These are phyloP conservation scores for Escarpia spicata DNA, from an alignment of 2,888 invertebrate species.

Conservation along the genomic window DNA sequence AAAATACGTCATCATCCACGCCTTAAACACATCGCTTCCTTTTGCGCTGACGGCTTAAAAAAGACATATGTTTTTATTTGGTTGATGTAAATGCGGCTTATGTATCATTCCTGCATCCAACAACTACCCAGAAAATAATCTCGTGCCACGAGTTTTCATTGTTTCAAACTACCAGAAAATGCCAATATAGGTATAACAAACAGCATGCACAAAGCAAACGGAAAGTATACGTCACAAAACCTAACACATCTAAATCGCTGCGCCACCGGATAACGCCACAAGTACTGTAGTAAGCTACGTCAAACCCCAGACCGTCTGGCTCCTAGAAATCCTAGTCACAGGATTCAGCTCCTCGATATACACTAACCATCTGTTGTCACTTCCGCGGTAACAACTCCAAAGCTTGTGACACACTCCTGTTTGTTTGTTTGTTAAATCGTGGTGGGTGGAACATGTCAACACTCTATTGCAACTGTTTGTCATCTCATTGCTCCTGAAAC, in stretches of 20 bases:
- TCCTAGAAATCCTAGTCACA: neutral
- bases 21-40: no score
- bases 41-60: no score
- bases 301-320: neutral
- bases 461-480: neutral
- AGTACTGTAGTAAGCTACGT: neutral
- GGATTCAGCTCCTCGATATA: neutral
- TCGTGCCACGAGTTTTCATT: neutral
- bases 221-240: neutral
- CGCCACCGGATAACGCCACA: slow-evolving; percentile 4
- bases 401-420: neutral
- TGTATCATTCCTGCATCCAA: neutral
- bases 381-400: neutral
- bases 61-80: neutral
- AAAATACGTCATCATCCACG: neutral
- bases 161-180: slow-evolving; percentile 4
- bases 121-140: neutral
- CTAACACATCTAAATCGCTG: neutral
- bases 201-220: neutral
- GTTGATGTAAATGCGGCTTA: neutral
- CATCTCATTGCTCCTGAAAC: neutral
- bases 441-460: neutral
- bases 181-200: neutral
- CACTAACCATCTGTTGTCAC: neutral
- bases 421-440: neutral